Base-by-base conservation (phyloP, 1,140 invertebrate genomes). In the Saccostrea cuccullata region DNA sequence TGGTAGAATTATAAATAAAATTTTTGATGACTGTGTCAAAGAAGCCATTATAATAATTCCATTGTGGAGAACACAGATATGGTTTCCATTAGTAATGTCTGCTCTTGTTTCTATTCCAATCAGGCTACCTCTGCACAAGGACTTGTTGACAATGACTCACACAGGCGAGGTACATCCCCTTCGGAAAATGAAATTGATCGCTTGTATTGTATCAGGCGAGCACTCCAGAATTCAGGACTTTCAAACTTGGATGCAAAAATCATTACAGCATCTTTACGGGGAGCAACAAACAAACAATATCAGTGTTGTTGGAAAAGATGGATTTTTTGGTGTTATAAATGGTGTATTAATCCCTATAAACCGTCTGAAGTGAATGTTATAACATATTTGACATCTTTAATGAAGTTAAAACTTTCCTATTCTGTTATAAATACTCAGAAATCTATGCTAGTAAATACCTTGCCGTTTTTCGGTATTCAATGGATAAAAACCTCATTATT, bases 361-460 rank as follows among this genome's bases (percentile, higher is more conserved):
- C n/a, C n/a, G n/a, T n/a, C n/a, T n/a, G n/a, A n/a, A n/a, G n/a
- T n/a, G n/a, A n/a, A n/a, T n/a, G n/a, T n/a, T n/a, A n/a, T n/a
- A n/a, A n/a, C n/a, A n/a, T n/a, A n/a, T n/a, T n/a, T n/a, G n/a
- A n/a, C n/a, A n/a, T n/a, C n/a, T n/a, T n/a, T n/a, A 26, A 23
- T 55, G 20, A 9, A 30, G 15, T n/a, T 73, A 23, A 70, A 70
- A 17, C 55, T 40, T 64, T 89, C 90, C 23, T 88, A 90, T 60
- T 84, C 73, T 82, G 88, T 88, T 17, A 3, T 90, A 20, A 89
- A 89, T 87, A 40, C 86, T 56, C 77, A 88, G 67, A 88, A 88
- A 82, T 64, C 55, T 82, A 86, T 86, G 64, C 40, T 89, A 11
- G 9, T 77, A 30, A 77, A 88, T 40, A 87, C 86, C 26, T 84